Evolutionary conservation across 2,797 vertebrate species (phyloP), one percentile per base, ranked within the genome.

Genomic region (Spea hammondii): DNA sequence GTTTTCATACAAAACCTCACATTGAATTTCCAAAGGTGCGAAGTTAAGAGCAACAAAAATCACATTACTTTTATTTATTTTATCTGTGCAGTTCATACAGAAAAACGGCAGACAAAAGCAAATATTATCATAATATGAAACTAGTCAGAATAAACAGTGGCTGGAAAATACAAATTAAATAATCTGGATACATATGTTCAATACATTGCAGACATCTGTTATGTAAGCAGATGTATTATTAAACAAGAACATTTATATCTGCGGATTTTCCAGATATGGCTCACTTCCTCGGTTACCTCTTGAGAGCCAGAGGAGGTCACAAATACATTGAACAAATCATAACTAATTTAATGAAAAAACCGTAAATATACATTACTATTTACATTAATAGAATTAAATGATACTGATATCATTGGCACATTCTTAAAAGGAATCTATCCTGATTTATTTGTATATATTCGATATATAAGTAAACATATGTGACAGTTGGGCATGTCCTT

Each of bases 101-200:
- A 70, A 62, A 80, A 68, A 71, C 59, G 60, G 68, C 57, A 67
- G 60, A 80, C 48, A 59, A 64, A 81, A 76, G 17, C 60, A 72
- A 80, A 80, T 49, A 76, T 67, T 80, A 48, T 66, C 57, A 76
- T 71, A 57, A 76, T 80, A 66, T 70, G 70, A 80, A n/a, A 59
- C 65, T 5, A 55, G 57, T 55, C 65, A 46, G 55, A 47, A 59
- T 64, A 79, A 79, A 73, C 62, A 73, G 70, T 14, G 60, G 65
- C 51, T 53, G 57, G 65, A 55, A 79, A 65, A 50, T 62, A 75
- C 53, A 76, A 80, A 76, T 80, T 68, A 17, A 71, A 55, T 55
- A 60, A 71, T 32, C 59, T 70, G 49, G 69, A 69, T 70, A 64
- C 53, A 75, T 70, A 65, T 55, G 59, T 76, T 76, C 46, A 74